Evolutionary conservation across 2,113 vertebrate species (phyloP).

Genomic region (Oxyura jamaicensis): DNA sequence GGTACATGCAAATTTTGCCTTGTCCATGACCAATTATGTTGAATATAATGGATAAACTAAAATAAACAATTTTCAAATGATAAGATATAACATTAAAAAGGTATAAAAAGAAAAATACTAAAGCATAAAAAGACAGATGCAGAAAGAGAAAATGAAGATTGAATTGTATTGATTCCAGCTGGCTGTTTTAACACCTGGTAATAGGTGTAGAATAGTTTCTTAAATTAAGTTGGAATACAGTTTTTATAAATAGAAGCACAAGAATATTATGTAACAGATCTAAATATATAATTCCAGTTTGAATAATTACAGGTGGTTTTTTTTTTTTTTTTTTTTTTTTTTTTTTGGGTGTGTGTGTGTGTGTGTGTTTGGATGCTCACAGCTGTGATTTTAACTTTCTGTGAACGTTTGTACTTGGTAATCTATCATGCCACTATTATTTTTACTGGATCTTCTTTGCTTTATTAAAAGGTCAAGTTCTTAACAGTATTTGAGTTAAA

Average conservation of each 20-base stretch:
- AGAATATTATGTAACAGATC: neutral
- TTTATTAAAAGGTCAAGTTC: neutral
- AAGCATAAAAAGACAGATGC: constrained; percentile 11
- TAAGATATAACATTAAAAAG: neutral
- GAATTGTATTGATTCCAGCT: constrained; percentile 33
- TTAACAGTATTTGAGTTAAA: neutral
- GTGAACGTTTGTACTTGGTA: neutral
- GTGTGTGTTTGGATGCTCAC: neutral
- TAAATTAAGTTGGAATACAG: neutral
- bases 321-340: neutral
- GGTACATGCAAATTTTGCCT: neutral
- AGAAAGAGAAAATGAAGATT: constrained; percentile 8
- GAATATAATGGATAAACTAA: neutral
- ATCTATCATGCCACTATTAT: neutral
- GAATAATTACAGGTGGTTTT: neutral
- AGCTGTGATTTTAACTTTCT: neutral
- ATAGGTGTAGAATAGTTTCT: neutral
- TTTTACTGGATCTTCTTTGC: neutral
- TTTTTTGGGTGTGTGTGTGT: neutral
- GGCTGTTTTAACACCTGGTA: neutral
- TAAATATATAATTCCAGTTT: neutral
- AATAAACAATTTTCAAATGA: neutral
- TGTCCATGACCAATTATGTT: neutral
- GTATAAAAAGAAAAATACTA: neutral
- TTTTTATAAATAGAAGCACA: neutral